Evolutionary conservation across 2,113 vertebrate species (phyloP).

Genomic region (Malurus cyaneus): DNA sequence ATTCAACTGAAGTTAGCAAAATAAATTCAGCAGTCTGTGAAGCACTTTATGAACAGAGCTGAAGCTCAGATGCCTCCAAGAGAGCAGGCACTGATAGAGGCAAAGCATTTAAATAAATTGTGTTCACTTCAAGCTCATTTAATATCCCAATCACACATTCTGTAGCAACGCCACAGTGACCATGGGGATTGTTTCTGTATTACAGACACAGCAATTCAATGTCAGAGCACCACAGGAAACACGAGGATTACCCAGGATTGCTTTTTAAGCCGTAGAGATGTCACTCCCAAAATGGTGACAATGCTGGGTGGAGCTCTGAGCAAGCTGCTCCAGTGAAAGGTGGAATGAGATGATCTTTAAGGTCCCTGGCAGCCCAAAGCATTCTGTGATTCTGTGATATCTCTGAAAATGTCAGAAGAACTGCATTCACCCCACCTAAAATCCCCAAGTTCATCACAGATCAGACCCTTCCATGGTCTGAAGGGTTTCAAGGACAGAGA

Average conservation of each 20-base stretch:
- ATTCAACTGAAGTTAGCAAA: neutral
- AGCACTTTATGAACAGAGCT: neutral
- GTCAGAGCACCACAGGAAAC: neutral
- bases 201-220: neutral
- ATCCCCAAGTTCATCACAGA: neutral
- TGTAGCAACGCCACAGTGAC: neutral
- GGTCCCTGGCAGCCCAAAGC: neutral
- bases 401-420: neutral
- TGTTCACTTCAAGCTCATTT: neutral
- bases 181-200: neutral
- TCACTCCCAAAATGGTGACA: neutral
- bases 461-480: neutral
- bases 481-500: neutral
- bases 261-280: neutral
- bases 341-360: neutral
- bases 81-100: neutral
- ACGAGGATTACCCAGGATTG: neutral
- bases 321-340: neutral
- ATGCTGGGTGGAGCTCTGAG: neutral
- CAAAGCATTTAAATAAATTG: neutral
- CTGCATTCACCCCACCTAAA: neutral
- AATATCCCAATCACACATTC: neutral
- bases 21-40: neutral
- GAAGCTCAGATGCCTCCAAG: neutral
- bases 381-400: neutral